phyloP scores from a whole-genome alignment of 1,140 invertebrate species.

The Caenorhabditis remanei region DNA sequence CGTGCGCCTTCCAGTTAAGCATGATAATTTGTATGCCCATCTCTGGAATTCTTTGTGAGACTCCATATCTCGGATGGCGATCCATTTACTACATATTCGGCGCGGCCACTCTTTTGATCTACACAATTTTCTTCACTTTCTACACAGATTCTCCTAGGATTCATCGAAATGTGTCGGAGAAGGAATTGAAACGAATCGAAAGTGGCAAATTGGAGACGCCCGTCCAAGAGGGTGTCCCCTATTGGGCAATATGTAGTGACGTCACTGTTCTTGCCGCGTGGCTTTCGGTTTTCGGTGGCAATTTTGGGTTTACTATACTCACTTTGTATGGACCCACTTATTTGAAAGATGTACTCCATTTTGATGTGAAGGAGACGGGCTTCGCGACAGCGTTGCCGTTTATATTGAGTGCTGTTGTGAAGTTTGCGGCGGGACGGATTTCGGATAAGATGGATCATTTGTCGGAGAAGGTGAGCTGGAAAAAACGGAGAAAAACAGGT shows the following conservation, averaged over 20 bases:
- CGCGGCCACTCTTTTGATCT: background rate
- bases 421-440: conserved; percentile 4
- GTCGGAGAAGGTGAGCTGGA: background rate
- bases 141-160: background rate
- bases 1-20: conserved; percentile 8
- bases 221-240: background rate
- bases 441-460: conserved; percentile 9
- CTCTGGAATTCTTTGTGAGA: background rate
- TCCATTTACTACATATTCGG: conserved; percentile 37
- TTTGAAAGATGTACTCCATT: conserved; percentile 17
- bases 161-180: conserved; percentile 25
- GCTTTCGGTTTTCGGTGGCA: background rate
- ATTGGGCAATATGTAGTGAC: conserved; percentile 8
- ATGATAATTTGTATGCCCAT: conserved; percentile 27
- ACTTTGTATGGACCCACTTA: conserved; percentile 30
- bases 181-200: background rate
- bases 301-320: conserved; percentile 19
- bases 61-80: background rate
- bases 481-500: no score
- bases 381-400: background rate
- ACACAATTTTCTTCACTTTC: background rate
- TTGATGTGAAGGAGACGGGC: conserved; percentile 10
- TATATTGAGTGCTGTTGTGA: background rate
- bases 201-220: background rate
- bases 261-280: background rate